These are phyloP conservation scores for Delia radicum DNA, from an alignment of 1,140 invertebrate genomes.

Conservation along the genomic window DNA sequence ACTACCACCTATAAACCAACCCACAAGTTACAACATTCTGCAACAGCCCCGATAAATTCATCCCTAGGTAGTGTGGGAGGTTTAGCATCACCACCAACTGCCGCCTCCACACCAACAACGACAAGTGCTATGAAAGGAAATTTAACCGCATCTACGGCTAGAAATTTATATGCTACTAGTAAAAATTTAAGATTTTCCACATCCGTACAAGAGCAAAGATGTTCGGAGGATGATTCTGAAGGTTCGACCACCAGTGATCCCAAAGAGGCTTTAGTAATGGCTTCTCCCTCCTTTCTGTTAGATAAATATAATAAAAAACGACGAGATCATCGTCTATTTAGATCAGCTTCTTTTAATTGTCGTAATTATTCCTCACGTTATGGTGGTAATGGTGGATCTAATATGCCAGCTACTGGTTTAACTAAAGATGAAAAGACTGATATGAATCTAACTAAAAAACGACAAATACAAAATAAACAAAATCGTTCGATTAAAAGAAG, in stretches of 20 bases:
- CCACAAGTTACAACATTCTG: slow-evolving; percentile 50
- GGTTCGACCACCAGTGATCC: slow-evolving; percentile 54
- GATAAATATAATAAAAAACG: slow-evolving; percentile 55
- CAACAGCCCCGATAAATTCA: slow-evolving; percentile 46
- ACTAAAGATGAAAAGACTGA: slow-evolving; percentile 82
- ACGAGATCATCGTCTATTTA: slow-evolving; percentile 52
- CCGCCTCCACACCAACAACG: slow-evolving; percentile 44
- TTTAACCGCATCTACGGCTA: slow-evolving; percentile 17
- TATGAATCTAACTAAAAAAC: slow-evolving; percentile 72
- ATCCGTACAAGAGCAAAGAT: slow-evolving; percentile 29
- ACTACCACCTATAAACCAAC: slow-evolving; percentile 24
- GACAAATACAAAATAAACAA: slow-evolving; percentile 62
- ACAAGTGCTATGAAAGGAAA: slow-evolving; percentile 31
- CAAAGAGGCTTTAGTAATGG: slow-evolving; percentile 47
- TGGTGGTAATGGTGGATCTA: slow-evolving; percentile 26
- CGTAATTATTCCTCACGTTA: slow-evolving; percentile 50
- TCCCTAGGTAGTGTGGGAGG: slow-evolving; percentile 27
- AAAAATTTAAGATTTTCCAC: slow-evolving; percentile 30
- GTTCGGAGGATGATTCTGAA: slow-evolving; percentile 53
- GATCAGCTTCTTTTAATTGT: slow-evolving; percentile 53
- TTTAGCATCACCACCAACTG: slow-evolving; percentile 32
- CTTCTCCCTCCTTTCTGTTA: slow-evolving; percentile 51
- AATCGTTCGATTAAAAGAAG: slow-evolving; percentile 77
- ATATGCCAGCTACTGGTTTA: slow-evolving; percentile 58
- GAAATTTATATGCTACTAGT: slow-evolving; percentile 9